Evolutionary conservation across 2,797 vertebrate genomes (phyloP).

Genomic region (Alfaro cultratus): DNA sequence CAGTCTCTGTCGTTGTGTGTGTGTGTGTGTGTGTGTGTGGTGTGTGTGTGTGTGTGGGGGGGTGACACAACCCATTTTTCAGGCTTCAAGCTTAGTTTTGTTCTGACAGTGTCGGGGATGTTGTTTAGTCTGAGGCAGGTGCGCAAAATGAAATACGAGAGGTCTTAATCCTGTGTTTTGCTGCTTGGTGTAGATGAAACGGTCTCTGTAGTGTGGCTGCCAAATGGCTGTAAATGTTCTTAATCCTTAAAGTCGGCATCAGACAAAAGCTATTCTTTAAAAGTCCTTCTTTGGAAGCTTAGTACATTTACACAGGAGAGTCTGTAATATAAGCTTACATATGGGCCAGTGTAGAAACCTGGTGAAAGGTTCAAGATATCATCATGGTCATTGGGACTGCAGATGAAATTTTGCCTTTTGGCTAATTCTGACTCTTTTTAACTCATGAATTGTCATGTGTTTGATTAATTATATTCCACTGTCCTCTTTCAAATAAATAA

Average conservation of each 20-base stretch:
- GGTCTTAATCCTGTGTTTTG: constrained; percentile 8
- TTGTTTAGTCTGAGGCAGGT: constrained; percentile 34
- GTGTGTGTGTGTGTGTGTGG: constrained; percentile 3
- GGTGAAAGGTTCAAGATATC: background rate
- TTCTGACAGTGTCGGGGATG: background rate
- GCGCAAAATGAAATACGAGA: constrained; percentile 38
- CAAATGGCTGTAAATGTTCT: background rate
- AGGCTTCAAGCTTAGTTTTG: constrained; percentile 10
- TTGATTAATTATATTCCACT: too few relatives aligned
- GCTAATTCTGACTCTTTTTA: too few relatives aligned
- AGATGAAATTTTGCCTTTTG: too few relatives aligned
- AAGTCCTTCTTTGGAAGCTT: background rate
- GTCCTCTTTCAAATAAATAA: too few relatives aligned
- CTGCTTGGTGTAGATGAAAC: constrained; percentile 23
- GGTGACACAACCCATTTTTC: constrained; percentile 2
- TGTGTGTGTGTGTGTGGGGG: constrained; percentile 15
- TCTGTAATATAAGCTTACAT: background rate
- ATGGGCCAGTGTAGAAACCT: background rate
- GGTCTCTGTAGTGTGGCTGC: constrained; percentile 9
- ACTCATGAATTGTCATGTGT: too few relatives aligned
- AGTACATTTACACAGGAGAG: constrained; percentile 13
- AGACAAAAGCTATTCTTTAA: background rate
- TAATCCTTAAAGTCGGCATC: constrained; percentile 10
- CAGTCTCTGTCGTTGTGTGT: constrained; percentile 5
- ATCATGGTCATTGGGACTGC: too few relatives aligned